Base-by-base conservation (phyloP, 2,797 vertebrate species). In the Sparidentex hasta region DNA sequence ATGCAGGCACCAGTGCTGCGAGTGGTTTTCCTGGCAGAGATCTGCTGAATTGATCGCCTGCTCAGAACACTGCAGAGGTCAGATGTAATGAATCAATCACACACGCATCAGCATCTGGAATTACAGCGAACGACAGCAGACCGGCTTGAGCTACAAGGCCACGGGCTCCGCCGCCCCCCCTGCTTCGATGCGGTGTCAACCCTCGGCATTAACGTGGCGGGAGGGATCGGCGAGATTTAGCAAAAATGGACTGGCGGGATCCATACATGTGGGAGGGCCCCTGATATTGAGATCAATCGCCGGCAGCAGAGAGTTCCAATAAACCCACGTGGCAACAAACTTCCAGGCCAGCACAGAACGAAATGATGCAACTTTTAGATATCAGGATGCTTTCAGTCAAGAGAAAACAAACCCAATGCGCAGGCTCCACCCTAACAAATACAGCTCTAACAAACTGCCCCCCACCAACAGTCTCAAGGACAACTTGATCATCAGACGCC, bases 11-110 rank as follows among this genome's bases (percentile, higher is more conserved):
- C 33, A 72, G 44, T 25, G 44, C 82, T 64, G 70, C 7, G 5
- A 77, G 71, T 69, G 76, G 25, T 71, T 82, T 88, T 87, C 67
- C 88, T 77, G 80, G 72, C 76, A 86, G 84, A 86, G 76, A 81
- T 87, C 71, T 80, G 76, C 77, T 78, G 65, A 78, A 93, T 91
- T 88, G 92, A 94, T 93, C 18, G 55, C 72, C 72, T 62, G 84
- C 52, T 89, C 86, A 88, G 91, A 33, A 87, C 80, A 73, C 76
- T 76, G 85, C 87, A 78, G 87, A 92, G 92, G 92, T 93, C 91
- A 91, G 87, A 90, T 74, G 52, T 88, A 79, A 90, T 89, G 85
- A 90, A 93, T 93, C 92, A 88, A 93, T 94, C 88, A 84, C 84
- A 65, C 81, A 88, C 65, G 80, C 87, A 87, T 90, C 89, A 88